phyloP scores from a whole-genome alignment of 2,888 invertebrate genomes.

The Harmothoe impar region DNA sequence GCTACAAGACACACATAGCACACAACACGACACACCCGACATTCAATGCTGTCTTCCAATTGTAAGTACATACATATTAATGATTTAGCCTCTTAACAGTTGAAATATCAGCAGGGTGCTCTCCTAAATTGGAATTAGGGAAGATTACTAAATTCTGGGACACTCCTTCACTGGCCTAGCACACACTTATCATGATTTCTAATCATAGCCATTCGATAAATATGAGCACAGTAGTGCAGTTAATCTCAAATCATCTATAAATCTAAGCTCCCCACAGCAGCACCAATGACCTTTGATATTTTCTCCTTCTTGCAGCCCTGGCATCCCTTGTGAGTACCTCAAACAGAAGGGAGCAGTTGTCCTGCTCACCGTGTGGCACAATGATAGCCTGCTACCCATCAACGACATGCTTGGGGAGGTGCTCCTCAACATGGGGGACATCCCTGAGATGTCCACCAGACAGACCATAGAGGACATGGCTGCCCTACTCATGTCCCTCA shows the following conservation, averaged over 20 bases:
- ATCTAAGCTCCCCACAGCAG: no score
- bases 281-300: no score
- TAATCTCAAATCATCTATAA: no score
- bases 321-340: slow-evolving; percentile 74
- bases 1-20: slow-evolving; percentile 74
- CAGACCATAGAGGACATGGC: slow-evolving; percentile 75
- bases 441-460: slow-evolving; percentile 72
- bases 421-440: slow-evolving; percentile 73
- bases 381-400: slow-evolving; percentile 73
- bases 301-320: slow-evolving; percentile 72
- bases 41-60: slow-evolving; percentile 78
- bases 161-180: no score
- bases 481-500: slow-evolving; percentile 77
- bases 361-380: slow-evolving; percentile 76
- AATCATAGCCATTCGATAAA: no score
- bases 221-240: no score
- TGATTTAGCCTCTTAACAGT: no score
- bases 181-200: no score
- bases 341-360: slow-evolving; percentile 74
- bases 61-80: slow-evolving; percentile 78
- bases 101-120: no score
- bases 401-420: slow-evolving; percentile 81
- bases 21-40: slow-evolving; percentile 77
- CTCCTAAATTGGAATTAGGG: no score
- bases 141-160: no score